These are phyloP conservation scores for Drosophila anomelani DNA, from an alignment of 2,888 invertebrate species.

Conservation along the genomic window DNA sequence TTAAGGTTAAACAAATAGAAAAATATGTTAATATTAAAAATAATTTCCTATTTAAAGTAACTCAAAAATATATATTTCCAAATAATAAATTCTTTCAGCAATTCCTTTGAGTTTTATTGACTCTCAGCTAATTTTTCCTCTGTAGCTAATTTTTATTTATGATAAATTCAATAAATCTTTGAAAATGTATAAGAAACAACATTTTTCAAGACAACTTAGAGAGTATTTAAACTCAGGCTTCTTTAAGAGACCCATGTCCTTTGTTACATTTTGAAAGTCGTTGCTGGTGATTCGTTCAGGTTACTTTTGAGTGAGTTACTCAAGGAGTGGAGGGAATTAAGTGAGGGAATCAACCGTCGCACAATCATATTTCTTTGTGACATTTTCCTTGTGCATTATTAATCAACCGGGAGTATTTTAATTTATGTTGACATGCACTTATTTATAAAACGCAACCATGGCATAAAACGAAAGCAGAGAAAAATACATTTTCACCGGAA, in stretches of 20 bases:
- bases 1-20: too few relatives aligned
- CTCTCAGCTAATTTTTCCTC: too few relatives aligned
- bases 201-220: neutral
- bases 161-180: neutral
- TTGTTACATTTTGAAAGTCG: slow-evolving; percentile 12
- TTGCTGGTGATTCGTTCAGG: slow-evolving; percentile 21
- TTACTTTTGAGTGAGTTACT: slow-evolving; percentile 6
- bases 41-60: too few relatives aligned
- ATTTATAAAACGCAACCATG: slow-evolving; percentile 60
- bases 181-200: neutral
- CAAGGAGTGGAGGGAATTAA: slow-evolving; percentile 19
- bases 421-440: slow-evolving; percentile 79
- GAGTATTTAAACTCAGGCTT: neutral
- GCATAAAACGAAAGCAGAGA: slow-evolving; percentile 24
- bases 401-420: slow-evolving; percentile 75
- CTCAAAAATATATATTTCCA: too few relatives aligned
- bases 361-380: slow-evolving; percentile 72
- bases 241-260: rapidly evolving
- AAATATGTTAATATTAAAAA: too few relatives aligned
- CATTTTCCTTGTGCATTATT: slow-evolving; percentile 73
- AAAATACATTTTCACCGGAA: slow-evolving; percentile 31
- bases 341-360: slow-evolving; percentile 19
- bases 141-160: too few relatives aligned
- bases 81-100: too few relatives aligned
- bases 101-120: too few relatives aligned